Evolutionary conservation across 1,140 invertebrate species (phyloP).

Genomic region (Mylabris phalerata): DNA sequence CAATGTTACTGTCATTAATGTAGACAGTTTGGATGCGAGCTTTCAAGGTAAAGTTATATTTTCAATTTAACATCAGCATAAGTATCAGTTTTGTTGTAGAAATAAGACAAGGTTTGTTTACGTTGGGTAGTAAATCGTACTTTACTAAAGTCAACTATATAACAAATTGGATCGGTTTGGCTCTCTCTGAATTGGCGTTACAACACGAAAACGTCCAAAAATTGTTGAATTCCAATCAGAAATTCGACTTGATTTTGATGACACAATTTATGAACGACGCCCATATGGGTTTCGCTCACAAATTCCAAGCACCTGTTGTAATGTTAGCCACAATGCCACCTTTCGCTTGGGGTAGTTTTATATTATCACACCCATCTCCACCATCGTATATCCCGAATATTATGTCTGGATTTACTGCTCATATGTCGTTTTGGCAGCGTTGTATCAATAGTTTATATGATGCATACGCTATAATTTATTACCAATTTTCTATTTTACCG

Average conservation of each 20-base stretch:
- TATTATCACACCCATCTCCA: slow-evolving; percentile 38
- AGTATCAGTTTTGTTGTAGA: not conserved
- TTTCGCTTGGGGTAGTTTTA: slow-evolving; percentile 17
- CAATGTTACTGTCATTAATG: no score
- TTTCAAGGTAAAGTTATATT: no score
- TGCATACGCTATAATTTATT: not conserved
- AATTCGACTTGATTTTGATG: slow-evolving; percentile 45
- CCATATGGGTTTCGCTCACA: slow-evolving; percentile 38
- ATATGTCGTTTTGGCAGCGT: slow-evolving; percentile 25
- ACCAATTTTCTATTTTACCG: slow-evolving; percentile 1
- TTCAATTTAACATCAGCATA: no score
- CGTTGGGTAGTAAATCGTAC: not conserved
- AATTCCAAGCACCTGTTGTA: slow-evolving; percentile 41
- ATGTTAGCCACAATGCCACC: slow-evolving; percentile 38
- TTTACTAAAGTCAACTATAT: slow-evolving; percentile 7
- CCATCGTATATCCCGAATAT: slow-evolving; percentile 38
- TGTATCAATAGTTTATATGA: slow-evolving; percentile 16
- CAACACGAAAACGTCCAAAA: slow-evolving; percentile 19
- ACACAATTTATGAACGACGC: slow-evolving; percentile 46
- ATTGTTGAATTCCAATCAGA: slow-evolving; percentile 31
- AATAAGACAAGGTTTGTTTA: slow-evolving; percentile 3
- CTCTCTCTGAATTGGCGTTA: slow-evolving; percentile 1
- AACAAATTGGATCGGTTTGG: not conserved
- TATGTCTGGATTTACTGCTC: slow-evolving; percentile 19
- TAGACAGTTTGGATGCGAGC: no score